Conservation (phyloP, 1,140 invertebrate species). For the Grapholita molesta region DNA sequence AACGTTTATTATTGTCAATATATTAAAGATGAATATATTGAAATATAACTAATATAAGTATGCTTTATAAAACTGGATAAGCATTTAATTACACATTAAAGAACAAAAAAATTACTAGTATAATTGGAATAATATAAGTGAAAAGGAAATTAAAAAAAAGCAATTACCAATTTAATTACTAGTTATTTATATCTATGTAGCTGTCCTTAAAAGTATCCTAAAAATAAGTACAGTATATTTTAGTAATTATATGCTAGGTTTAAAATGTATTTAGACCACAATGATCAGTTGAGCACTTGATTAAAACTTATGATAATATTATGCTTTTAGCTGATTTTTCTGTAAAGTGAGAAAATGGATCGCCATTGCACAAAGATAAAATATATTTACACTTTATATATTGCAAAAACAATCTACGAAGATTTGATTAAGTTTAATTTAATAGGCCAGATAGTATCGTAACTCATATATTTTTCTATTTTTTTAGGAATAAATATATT, state of each 20-base stretch:
- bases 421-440: background rate
- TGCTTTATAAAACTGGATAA: too few species aligned
- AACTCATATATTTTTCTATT: background rate
- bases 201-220: background rate
- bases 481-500: background rate
- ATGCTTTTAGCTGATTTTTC: background rate
- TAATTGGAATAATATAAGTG: background rate
- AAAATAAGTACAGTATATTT: background rate
- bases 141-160: background rate
- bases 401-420: too few species aligned
- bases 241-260: background rate
- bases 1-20: too few species aligned
- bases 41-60: too few species aligned
- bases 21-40: too few species aligned
- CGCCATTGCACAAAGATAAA: too few species aligned
- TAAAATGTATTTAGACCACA: background rate
- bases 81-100: too few species aligned
- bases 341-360: too few species aligned
- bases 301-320: constrained; percentile 7
- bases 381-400: too few species aligned
- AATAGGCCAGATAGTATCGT: background rate
- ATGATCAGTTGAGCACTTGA: background rate
- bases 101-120: too few species aligned
- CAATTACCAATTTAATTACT: too few species aligned
- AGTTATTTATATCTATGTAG: too few species aligned